Conservation (phyloP, 2,113 vertebrate genomes). For the Cavia porcellus region DNA sequence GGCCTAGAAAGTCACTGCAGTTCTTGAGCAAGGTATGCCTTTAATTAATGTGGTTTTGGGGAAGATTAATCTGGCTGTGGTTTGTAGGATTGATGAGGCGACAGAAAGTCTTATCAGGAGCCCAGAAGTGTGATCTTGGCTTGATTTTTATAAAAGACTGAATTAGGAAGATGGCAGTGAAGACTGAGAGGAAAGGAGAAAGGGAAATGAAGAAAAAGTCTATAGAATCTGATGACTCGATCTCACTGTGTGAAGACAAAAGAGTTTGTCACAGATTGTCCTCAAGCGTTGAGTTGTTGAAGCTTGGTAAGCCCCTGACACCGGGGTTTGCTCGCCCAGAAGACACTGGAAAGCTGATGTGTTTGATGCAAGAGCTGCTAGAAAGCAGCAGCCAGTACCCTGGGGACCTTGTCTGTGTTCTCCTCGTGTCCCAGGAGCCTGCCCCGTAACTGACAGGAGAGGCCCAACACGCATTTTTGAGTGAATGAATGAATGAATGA, state of each 20-base stretch:
- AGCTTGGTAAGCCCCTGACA: neutral
- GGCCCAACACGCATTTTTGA: neutral
- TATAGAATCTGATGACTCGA: neutral
- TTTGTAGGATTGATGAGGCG: conserved; percentile 65
- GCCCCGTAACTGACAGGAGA: neutral
- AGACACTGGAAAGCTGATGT: fast-evolving
- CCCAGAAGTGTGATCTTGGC: neutral
- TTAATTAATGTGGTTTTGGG: conserved; percentile 68
- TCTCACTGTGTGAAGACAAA: neutral
- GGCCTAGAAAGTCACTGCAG: conserved; percentile 27
- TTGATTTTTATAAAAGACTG: neutral
- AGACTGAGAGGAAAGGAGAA: neutral
- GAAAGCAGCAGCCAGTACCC: neutral
- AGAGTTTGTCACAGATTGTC: neutral
- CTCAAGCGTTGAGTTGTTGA: neutral
- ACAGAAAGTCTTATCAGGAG: neutral
- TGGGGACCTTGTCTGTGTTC: neutral
- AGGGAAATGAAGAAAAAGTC: neutral
- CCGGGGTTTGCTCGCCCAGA: too few species aligned
- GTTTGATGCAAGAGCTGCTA: neutral
- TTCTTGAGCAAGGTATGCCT: conserved; percentile 49
- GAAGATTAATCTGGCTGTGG: conserved; percentile 66
- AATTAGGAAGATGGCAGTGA: neutral
- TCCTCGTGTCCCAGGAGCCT: neutral
- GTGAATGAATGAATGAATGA: neutral